A percentile compares a stretch with the other conserved stretches of the same genome.
phyloP scores from a whole-genome alignment of 1,140 invertebrate genomes.

The Mercenaria mercenaria region DNA sequence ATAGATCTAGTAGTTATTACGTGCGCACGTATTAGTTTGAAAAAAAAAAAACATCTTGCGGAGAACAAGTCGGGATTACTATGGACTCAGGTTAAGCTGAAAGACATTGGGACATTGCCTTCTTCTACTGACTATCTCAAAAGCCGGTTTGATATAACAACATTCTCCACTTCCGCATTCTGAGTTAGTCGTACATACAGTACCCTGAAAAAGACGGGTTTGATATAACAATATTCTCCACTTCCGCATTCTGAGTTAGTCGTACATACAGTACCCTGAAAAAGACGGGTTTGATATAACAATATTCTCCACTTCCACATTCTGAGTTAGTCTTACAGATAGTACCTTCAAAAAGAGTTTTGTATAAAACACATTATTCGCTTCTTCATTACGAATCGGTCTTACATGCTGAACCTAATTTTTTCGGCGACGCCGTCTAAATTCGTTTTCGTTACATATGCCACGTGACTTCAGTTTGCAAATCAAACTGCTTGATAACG shows the following conservation, averaged over 20 bases:
- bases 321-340: slow-evolving; percentile 24
- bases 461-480: no score
- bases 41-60: no score
- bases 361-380: no score
- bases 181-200: slow-evolving; percentile 13
- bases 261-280: slow-evolving; percentile 46
- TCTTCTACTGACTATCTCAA: slow-evolving; percentile 36
- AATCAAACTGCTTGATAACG: no score
- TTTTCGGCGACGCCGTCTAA: no score
- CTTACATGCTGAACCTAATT: no score
- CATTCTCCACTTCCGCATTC: slow-evolving; percentile 50
- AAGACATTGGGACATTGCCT: not conserved
- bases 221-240: slow-evolving; percentile 55
- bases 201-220: slow-evolving; percentile 38
- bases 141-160: slow-evolving; percentile 45
- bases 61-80: no score
- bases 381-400: no score
- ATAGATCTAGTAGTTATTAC: no score
- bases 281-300: slow-evolving; percentile 47
- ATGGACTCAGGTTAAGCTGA: not conserved
- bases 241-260: slow-evolving; percentile 7
- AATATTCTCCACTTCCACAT: slow-evolving; percentile 43
- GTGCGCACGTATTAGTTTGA: no score
- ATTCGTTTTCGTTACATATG: no score
- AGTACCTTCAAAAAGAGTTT: slow-evolving; percentile 38